Evolutionary conservation across 1,140 invertebrate genomes (phyloP), one percentile per base, ranked within the genome.

Genomic region (Aphelenchoides avenae): DNA sequence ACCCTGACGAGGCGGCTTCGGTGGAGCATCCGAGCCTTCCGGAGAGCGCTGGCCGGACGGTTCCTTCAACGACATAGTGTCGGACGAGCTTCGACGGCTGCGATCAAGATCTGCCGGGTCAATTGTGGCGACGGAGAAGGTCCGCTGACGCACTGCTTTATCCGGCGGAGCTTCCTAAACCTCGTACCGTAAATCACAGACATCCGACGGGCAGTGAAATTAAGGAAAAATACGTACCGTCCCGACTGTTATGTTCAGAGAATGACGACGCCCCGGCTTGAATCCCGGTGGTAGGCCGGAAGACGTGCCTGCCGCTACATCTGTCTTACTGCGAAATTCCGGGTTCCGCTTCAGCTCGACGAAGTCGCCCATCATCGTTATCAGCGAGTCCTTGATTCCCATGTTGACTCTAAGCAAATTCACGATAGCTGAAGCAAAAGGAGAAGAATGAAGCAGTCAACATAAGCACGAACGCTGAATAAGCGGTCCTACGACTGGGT

Each of bases 361-460:
- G 29, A 49, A 49, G 29, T 49, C 47, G 5, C 47, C 37, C 37
- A 49, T 46, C 15, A 49, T 24, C 48, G 37, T 26, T 7, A 51
- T 27, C 49, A 43, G 22, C 15, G 37, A 46, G 48, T 47, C 37
- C 5, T 51, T 51, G 29, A 51, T 9, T 52, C 33, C 46, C 33
- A 51, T 51, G n/a, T 71, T 41, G 33, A 73, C 61, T 66, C 60
- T 31, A 68, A n/a, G n/a, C n/a, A n/a, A n/a, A n/a, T n/a, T n/a
- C n/a, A n/a, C n/a, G n/a, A n/a, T n/a, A n/a, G n/a, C n/a, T n/a
- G n/a, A n/a, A n/a, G n/a, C n/a, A n/a, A n/a, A n/a, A n/a, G n/a
- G n/a, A n/a, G n/a, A n/a, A n/a, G n/a, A n/a, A n/a, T n/a, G n/a
- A n/a, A n/a, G n/a, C n/a, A n/a, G n/a, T n/a, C n/a, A n/a, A n/a